Percentiles rank a stretch among this genome's conserved stretches.
These are phyloP conservation scores for Podarcis siculus DNA, from an alignment of 2,797 vertebrate species.

Conservation along the genomic window DNA sequence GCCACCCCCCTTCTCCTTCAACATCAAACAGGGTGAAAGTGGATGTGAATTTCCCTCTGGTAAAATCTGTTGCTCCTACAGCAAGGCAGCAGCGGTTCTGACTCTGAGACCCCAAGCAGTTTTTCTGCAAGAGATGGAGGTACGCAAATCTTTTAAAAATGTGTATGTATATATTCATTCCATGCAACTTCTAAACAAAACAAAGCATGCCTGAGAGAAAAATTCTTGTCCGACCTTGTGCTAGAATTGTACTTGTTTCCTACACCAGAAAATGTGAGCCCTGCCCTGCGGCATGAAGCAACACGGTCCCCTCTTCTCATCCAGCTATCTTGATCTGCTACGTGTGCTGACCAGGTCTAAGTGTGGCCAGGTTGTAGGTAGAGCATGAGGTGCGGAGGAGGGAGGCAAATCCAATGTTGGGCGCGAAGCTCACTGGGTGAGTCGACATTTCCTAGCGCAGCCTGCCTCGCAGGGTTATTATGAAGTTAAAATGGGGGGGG, in stretches of 20 bases:
- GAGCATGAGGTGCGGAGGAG: no score
- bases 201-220: neutral
- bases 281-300: neutral
- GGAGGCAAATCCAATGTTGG: neutral
- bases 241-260: neutral
- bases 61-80: constrained; percentile 52
- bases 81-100: constrained; percentile 18
- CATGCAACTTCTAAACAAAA: neutral
- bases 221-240: neutral
- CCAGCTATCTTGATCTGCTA: neutral
- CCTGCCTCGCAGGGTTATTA: neutral
- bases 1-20: neutral
- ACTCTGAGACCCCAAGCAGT: neutral
- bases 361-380: no score
- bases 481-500: neutral
- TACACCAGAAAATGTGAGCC: neutral
- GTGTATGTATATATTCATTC: no score
- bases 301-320: neutral
- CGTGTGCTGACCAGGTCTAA: neutral
- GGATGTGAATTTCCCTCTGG: constrained; percentile 64
- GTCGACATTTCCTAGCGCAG: neutral
- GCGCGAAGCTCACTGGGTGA: neutral
- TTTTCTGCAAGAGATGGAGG: neutral
- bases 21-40: constrained; percentile 65
- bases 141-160: no score